Evolutionary conservation across 2,888 invertebrate genomes (phyloP).

Genomic region (Blera fallax): DNA sequence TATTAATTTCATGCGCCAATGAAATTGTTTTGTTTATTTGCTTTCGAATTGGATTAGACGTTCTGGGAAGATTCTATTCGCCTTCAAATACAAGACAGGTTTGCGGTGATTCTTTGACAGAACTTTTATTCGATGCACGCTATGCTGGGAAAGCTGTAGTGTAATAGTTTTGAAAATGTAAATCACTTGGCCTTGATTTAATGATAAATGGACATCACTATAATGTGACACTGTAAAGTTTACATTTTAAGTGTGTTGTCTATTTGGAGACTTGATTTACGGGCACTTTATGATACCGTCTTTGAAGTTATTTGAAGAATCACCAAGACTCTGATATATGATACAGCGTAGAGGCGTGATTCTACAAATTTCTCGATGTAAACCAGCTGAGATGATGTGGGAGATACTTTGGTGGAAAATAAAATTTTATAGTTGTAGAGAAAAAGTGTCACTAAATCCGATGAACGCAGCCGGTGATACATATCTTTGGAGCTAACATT

Average conservation of each 20-base stretch:
- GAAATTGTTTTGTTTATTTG: conserved; percentile 32
- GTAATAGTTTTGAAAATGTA: not conserved
- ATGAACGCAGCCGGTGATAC: not conserved
- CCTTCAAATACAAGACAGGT: not conserved
- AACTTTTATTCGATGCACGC: not conserved
- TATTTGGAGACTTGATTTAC: not conserved
- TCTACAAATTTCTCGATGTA: not conserved
- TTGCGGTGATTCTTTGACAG: not conserved
- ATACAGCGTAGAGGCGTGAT: not conserved
- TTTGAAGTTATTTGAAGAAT: not conserved
- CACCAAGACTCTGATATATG: not conserved
- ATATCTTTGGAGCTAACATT: not conserved
- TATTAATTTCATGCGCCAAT: conserved; percentile 53
- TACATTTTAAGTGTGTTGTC: not conserved
- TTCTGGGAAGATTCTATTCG: not conserved
- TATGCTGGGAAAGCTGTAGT: not conserved
- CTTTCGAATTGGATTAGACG: conserved; percentile 5
- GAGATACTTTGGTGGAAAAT: not conserved
- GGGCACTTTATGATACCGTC: not conserved
- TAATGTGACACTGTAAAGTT: not conserved
- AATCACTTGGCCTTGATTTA: not conserved
- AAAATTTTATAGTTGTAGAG: not conserved
- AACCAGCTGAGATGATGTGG: conserved; percentile 1
- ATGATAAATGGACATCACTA: conserved; percentile 12
- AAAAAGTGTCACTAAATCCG: conserved; percentile 15